These are phyloP conservation scores for Bothrops jararaca DNA, from an alignment of 2,113 vertebrate species.

Conservation along the genomic window DNA sequence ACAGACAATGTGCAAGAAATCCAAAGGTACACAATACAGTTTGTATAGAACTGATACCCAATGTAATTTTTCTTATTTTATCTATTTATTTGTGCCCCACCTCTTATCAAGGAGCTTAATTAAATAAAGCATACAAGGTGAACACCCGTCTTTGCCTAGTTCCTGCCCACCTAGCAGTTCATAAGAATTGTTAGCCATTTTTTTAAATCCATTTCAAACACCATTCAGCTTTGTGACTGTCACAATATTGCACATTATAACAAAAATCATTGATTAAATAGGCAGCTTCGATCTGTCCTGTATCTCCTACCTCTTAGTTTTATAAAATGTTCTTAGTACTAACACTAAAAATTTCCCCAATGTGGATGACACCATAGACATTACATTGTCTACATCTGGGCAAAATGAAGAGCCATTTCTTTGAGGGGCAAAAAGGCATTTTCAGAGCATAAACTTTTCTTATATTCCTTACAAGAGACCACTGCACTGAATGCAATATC, in stretches of 20 bases:
- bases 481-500: background rate
- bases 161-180: background rate
- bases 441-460: background rate
- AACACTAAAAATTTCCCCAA: background rate
- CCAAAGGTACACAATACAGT: background rate
- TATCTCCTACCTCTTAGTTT: background rate
- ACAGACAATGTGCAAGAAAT: background rate
- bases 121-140: background rate
- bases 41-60: background rate
- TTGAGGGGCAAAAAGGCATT: fast-evolving
- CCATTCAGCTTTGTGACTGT: background rate
- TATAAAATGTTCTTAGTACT: background rate
- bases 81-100: background rate
- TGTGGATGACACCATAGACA: background rate
- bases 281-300: background rate
- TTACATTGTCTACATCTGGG: background rate
- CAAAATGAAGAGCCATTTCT: background rate
- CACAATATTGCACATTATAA: background rate
- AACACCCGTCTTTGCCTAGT: fast-evolving
- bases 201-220: background rate
- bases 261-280: background rate
- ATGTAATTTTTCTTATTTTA: background rate
- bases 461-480: background rate
- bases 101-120: background rate
- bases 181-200: background rate